Conservation (phyloP, 1,140 invertebrate species). For the Ruditapes philippinarum region DNA sequence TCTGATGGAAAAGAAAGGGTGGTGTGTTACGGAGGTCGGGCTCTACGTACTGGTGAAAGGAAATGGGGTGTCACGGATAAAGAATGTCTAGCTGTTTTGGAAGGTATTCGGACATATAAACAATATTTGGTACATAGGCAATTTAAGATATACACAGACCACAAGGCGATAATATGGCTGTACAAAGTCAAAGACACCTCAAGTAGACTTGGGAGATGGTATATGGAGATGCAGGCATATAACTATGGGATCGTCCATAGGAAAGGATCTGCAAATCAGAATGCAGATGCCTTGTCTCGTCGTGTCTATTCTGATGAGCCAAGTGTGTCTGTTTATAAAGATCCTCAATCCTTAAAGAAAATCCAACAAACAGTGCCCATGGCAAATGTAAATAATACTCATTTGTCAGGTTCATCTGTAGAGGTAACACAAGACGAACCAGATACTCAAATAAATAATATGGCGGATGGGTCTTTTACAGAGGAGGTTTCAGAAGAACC, state of each 20-base stretch:
- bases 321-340: neutral
- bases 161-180: no score
- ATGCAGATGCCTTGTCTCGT: no score
- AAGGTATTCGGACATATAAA: constrained; percentile 48
- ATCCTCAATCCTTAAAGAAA: no score
- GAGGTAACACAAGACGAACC: no score
- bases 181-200: no score
- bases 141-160: no score
- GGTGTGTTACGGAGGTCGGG: constrained; percentile 70
- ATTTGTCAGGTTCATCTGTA: no score
- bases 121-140: neutral
- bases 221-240: neutral
- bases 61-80: constrained; percentile 66
- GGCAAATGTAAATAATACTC: neutral
- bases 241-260: constrained; percentile 12
- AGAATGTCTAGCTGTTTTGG: no score
- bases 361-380: neutral
- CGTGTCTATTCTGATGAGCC: neutral
- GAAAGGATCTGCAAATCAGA: neutral
- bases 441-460: no score
- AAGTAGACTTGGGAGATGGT: constrained; percentile 49
- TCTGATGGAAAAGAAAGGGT: constrained; percentile 29
- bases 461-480: no score
- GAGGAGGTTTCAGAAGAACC: no score
- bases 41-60: constrained; percentile 67